A percentile compares a stretch with the other conserved stretches of the same genome.
Evolutionary conservation across 1,140 invertebrate species (phyloP).

Genomic region (Nephila pilipes): DNA sequence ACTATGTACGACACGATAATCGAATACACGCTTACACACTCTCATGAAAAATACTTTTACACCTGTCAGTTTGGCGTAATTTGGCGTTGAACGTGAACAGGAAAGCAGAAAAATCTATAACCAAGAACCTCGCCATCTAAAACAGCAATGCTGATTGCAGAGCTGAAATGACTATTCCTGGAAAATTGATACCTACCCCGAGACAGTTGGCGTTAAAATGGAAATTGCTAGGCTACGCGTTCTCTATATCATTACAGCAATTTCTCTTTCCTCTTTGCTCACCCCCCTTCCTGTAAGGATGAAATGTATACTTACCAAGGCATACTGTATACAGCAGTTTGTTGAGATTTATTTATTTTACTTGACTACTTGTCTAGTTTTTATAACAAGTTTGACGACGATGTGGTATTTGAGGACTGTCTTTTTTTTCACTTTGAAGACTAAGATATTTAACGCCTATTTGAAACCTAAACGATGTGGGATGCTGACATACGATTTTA

Average conservation of each 20-base stretch:
- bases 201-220: slow-evolving; percentile 68
- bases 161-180: slow-evolving; percentile 32
- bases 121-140: neutral
- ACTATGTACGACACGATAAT: neutral
- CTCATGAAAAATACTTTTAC: neutral
- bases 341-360: slow-evolving; percentile 12
- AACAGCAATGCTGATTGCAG: slow-evolving; percentile 11
- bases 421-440: neutral
- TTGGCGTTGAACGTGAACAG: neutral
- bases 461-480: neutral
- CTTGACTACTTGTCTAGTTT: slow-evolving; percentile 1
- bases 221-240: slow-evolving; percentile 60
- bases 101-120: slow-evolving; percentile 43
- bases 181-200: slow-evolving; percentile 68
- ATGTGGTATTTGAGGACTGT: neutral
- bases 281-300: neutral
- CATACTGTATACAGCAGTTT: neutral
- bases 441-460: neutral
- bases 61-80: slow-evolving; percentile 12
- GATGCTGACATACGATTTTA: neutral
- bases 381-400: slow-evolving; percentile 11
- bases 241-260: slow-evolving; percentile 63
- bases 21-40: neutral
- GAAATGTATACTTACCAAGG: slow-evolving; percentile 19
- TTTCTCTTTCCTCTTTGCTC: slow-evolving; percentile 43